phyloP scores from a whole-genome alignment of 2,888 invertebrate species.

The Sericinus montela region DNA sequence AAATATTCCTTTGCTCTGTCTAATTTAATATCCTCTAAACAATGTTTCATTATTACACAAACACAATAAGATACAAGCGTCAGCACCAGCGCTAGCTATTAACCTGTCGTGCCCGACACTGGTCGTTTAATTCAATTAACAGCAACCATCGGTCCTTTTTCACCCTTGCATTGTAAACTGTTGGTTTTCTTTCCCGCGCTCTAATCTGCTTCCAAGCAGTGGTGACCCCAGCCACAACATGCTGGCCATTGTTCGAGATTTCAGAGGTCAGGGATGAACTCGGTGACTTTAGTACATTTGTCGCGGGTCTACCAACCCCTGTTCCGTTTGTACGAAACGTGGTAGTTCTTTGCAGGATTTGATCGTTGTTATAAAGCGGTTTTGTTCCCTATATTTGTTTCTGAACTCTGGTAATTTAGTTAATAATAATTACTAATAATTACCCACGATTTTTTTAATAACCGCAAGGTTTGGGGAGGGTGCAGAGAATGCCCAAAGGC shows the following conservation, averaged over 20 bases:
- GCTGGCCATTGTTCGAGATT: slow-evolving; percentile 57
- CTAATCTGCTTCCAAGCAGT: slow-evolving; percentile 47
- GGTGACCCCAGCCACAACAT: slow-evolving; percentile 57
- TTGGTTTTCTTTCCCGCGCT: slow-evolving; percentile 25
- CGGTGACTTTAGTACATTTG: slow-evolving; percentile 45
- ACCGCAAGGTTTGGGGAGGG: no score
- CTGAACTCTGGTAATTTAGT: no score
- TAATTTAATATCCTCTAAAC: slow-evolving; percentile 10
- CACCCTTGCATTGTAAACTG: not conserved
- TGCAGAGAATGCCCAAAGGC: no score
- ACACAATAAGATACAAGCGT: slow-evolving; percentile 14
- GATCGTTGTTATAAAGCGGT: no score
- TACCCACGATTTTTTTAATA: no score
- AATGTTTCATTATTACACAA: slow-evolving; percentile 9
- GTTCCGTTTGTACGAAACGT: not conserved
- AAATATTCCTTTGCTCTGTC: no score
- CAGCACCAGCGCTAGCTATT: slow-evolving; percentile 36
- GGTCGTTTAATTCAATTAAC: slow-evolving; percentile 53
- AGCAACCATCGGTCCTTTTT: slow-evolving; percentile 26
- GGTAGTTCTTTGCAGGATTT: not conserved
- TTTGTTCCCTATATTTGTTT: no score
- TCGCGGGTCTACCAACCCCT: slow-evolving; percentile 25
- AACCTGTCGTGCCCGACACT: slow-evolving; percentile 36
- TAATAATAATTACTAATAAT: no score
- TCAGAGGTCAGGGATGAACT: slow-evolving; percentile 40